These are phyloP conservation scores for Chaenocephalus aceratus DNA, from an alignment of 2,113 vertebrate species.

Conservation along the genomic window DNA sequence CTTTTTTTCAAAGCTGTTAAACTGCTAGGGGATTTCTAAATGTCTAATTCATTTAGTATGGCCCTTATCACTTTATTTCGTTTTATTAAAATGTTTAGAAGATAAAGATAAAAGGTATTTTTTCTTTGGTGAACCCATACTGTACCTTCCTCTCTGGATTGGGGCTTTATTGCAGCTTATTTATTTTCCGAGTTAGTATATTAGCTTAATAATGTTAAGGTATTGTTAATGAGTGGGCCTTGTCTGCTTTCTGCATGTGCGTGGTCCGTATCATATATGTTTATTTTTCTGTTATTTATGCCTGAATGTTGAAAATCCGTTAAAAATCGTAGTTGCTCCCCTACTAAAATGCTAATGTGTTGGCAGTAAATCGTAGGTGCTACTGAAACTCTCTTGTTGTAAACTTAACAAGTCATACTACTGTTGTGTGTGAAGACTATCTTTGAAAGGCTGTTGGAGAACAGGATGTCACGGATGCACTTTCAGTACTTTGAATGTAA, in stretches of 20 bases:
- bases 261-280: neutral
- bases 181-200: constrained; percentile 3
- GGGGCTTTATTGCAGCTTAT: constrained; percentile 26
- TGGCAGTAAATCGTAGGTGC: neutral
- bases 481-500: constrained; percentile 58
- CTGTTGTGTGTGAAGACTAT: neutral
- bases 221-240: constrained; percentile 7
- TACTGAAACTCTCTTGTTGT: neutral
- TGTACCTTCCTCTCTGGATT: constrained; percentile 7
- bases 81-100: too few relatives aligned
- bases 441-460: neutral
- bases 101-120: too few relatives aligned
- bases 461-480: constrained; percentile 23
- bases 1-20: neutral
- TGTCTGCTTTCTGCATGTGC: constrained; percentile 35
- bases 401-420: neutral
- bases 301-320: constrained; percentile 11
- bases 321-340: neutral
- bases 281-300: constrained; percentile 22
- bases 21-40: too few relatives aligned
- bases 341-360: neutral
- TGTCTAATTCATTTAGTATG: neutral
- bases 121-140: neutral
- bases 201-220: neutral
- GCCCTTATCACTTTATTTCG: too few relatives aligned